Evolutionary conservation across 1,140 invertebrate species (phyloP).

Genomic region (Drosophila azteca): DNA sequence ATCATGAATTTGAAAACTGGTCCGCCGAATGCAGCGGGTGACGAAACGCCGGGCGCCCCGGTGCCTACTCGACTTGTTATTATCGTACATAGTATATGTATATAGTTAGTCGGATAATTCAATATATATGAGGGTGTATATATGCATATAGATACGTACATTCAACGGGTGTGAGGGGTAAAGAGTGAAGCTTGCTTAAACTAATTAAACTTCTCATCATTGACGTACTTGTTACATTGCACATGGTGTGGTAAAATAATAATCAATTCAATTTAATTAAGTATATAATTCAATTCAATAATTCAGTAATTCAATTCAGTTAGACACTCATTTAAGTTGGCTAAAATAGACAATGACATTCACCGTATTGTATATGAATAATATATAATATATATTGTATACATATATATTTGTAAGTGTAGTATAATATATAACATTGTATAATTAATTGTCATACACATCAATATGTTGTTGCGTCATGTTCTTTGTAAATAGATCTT

Average conservation of each 20-base stretch:
- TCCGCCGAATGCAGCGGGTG: neutral
- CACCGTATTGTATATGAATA: slow-evolving; percentile 53
- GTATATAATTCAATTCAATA: too few relatives aligned
- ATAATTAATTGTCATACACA: slow-evolving; percentile 82
- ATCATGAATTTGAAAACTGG: slow-evolving; percentile 9
- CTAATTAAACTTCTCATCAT: slow-evolving; percentile 6
- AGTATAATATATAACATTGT: slow-evolving; percentile 65
- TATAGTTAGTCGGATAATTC: neutral
- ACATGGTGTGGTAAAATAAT: slow-evolving; percentile 78
- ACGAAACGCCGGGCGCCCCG: neutral
- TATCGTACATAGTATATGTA: too few relatives aligned
- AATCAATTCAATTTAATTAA: slow-evolving; percentile 27
- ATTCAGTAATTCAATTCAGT: neutral
- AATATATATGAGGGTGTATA: slow-evolving; percentile 4
- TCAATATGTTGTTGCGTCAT: slow-evolving; percentile 30
- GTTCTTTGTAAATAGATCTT: slow-evolving; percentile 64
- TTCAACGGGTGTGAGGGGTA: slow-evolving; percentile 15
- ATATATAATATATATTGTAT: slow-evolving; percentile 63
- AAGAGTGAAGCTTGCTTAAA: slow-evolving; percentile 15
- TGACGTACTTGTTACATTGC: slow-evolving; percentile 36
- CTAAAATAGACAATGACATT: slow-evolving; percentile 48
- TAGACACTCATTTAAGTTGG: slow-evolving; percentile 40
- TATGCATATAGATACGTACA: slow-evolving; percentile 1
- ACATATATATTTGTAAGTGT: slow-evolving; percentile 60
- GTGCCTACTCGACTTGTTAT: slow-evolving; percentile 2